Base-by-base conservation (phyloP, 2,888 invertebrate genomes). In the Itoplectis maculator region DNA sequence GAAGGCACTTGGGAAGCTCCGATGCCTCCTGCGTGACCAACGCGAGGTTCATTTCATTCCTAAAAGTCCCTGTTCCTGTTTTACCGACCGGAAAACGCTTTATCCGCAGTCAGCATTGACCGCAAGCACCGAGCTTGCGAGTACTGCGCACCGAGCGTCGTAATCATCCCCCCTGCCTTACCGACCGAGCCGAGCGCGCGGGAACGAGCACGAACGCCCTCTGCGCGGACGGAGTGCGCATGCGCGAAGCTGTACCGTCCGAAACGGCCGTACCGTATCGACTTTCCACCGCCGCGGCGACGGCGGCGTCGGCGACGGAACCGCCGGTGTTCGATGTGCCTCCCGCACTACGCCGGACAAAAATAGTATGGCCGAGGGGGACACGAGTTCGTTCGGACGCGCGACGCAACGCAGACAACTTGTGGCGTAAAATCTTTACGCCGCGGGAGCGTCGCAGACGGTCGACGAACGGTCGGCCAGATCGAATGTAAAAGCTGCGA, bases 201-300 rank as follows among this genome's bases (percentile, higher is more conserved):
- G 7, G 4, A 7, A 20, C n/a, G 45, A 72, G 42, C 29, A 40
- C 72, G 84, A 75, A 51, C 86, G 89, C 87, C 89, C 85, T 87
- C 88, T 90, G 84, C 49, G 35, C 47, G 56, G 69, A 23, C 85
- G 11, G 35, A 91, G 82, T 86, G 90, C 92, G 92, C 92, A 92
- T 92, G 92, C 92, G 92, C 91, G 85, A 79, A 84, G 75, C 69
- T 75, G 85, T 90, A 90, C 89, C 90, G 89, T 90, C 91, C 88
- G 79, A 83, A 88, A 84, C 59, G 77, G 61, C 75, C 51, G 37
- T 51, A 37, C 40, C 68, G 73, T 83, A 83, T 83, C 82, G 82
- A 83, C 79, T 69, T 83, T 76, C 35, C 51, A 13, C 37, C 37
- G 37, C 63, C 78, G 61, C 74, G 29, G 35, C n/a, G n/a, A n/a